These are phyloP conservation scores for Polia nebulosa DNA, from an alignment of 2,888 invertebrate species.

Conservation along the genomic window DNA sequence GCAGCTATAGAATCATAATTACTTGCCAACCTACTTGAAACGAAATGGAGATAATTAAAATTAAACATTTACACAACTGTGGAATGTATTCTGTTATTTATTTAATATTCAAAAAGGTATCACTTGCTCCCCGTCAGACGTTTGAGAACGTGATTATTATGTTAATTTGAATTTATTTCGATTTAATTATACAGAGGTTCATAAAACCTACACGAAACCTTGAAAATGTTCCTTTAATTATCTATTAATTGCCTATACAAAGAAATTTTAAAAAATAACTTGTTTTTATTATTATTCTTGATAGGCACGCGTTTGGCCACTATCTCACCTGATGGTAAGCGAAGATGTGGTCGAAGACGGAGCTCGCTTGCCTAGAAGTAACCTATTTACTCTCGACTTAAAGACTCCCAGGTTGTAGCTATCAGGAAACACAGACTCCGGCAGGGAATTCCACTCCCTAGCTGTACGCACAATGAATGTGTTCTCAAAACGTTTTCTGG, in stretches of 20 bases:
- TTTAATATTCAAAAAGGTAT: conserved; percentile 5
- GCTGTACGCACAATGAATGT: too few relatives aligned
- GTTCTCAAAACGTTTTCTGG: too few relatives aligned
- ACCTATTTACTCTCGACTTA: too few relatives aligned
- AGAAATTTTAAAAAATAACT: too few relatives aligned
- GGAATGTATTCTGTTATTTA: conserved; percentile 6
- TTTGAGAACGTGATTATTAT: not conserved
- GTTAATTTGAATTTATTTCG: not conserved
- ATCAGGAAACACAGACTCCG: too few relatives aligned
- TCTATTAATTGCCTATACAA: not conserved
- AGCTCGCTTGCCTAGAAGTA: too few relatives aligned
- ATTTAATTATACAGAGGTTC: not conserved
- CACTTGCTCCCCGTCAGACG: not conserved
- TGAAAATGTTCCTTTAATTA: not conserved
- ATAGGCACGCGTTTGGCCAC: too few relatives aligned
- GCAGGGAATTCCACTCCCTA: too few relatives aligned
- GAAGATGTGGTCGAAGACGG: too few relatives aligned
- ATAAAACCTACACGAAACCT: not conserved
- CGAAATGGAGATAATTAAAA: conserved; percentile 22
- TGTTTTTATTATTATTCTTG: too few relatives aligned
- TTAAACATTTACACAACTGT: conserved; percentile 32
- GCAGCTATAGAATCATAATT: not conserved
- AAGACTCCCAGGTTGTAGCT: too few relatives aligned
- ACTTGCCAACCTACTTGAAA: not conserved
- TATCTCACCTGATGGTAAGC: too few relatives aligned